Evolutionary conservation across 2,888 invertebrate genomes (phyloP).

Genomic region (Achlya flavicornis): DNA sequence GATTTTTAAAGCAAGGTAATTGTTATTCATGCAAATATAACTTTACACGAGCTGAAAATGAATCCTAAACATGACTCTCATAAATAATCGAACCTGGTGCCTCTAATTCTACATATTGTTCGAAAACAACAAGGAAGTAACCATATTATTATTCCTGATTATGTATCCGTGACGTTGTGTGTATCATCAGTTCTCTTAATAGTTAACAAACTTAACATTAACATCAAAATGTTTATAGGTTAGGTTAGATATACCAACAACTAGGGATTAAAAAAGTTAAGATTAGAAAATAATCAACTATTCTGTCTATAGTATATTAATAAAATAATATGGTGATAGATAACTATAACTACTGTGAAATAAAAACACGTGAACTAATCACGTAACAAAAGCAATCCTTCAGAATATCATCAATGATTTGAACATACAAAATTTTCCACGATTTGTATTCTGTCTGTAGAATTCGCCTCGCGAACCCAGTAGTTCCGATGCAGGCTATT

Average conservation of each 20-base stretch:
- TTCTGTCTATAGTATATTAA: no score
- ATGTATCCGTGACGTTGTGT: conserved; percentile 16
- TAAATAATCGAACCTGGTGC: conserved; percentile 67
- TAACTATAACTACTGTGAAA: no score
- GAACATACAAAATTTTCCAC: conserved; percentile 76
- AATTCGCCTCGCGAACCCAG: conserved; percentile 69
- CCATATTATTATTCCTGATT: conserved; percentile 28
- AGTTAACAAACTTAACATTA: neutral
- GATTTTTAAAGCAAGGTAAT: conserved; percentile 74
- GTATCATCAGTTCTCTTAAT: conserved; percentile 19
- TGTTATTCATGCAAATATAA: conserved; percentile 78
- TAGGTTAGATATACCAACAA: no score
- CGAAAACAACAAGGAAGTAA: conserved; percentile 48
- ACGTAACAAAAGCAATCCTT: conserved; percentile 35
- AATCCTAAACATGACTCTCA: conserved; percentile 73
- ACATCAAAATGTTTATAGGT: no score
- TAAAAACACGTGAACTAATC: neutral
- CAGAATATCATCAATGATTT: conserved; percentile 60
- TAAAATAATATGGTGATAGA: no score
- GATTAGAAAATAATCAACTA: no score
- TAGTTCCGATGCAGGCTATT: conserved; percentile 79
- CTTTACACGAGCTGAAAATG: conserved; percentile 79
- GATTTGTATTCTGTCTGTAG: conserved; percentile 79
- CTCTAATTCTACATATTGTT: conserved; percentile 45
- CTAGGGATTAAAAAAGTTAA: no score